Conservation (phyloP, 2,113 vertebrate genomes). For the Bambusicola thoracicus region DNA sequence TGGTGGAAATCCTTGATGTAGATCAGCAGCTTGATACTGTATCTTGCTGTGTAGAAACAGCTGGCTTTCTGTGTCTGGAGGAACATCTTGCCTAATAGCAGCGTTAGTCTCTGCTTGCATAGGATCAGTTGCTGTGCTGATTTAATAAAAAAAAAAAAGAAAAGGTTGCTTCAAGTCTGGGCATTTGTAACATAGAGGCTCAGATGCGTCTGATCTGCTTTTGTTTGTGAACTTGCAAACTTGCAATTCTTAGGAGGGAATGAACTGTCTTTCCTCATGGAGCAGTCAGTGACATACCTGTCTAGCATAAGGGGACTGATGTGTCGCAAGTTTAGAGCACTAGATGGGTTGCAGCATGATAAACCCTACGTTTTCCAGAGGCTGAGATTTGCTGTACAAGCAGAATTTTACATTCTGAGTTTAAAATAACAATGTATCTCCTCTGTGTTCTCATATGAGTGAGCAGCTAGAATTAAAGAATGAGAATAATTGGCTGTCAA, state of each 20-base stretch:
- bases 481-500: background rate
- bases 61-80: background rate
- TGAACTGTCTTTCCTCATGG: background rate
- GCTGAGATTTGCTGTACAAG: background rate
- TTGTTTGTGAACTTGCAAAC: background rate
- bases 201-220: background rate
- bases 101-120: background rate
- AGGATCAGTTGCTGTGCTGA: background rate
- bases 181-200: background rate
- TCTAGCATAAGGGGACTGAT: background rate
- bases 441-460: background rate
- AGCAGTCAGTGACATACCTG: background rate
- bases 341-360: background rate
- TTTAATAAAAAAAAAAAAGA: background rate
- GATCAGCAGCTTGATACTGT: background rate
- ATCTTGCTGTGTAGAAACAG: background rate
- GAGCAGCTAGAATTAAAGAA: background rate
- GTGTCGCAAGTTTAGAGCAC: rapidly evolving
- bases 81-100: background rate
- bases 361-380: background rate
- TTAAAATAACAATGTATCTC: background rate
- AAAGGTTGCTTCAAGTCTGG: background rate
- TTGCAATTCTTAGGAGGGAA: background rate
- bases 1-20: background rate
- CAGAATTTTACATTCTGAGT: background rate